A percentile compares a stretch with the other conserved stretches of the same genome.
Evolutionary conservation across 1,140 invertebrate genomes (phyloP).

Genomic region (Acromyrmex echinatior): DNA sequence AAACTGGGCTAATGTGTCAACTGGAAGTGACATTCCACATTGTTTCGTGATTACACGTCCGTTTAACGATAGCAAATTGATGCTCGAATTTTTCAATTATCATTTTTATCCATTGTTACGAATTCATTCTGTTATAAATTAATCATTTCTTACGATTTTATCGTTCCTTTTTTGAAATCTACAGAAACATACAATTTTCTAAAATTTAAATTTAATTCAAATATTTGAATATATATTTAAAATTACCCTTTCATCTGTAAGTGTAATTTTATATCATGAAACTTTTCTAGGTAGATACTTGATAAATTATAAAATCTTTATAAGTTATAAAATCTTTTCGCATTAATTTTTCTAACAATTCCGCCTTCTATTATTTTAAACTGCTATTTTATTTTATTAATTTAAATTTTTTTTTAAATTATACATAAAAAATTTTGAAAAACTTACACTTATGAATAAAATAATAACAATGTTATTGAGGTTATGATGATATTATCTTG

Average conservation of each 20-base stretch:
- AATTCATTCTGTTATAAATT: neutral
- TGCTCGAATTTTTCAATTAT: neutral
- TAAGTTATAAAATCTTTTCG: neutral
- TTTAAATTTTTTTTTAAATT: neutral
- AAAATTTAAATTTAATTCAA: constrained; percentile 3
- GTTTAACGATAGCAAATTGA: constrained; percentile 34
- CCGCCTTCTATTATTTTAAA: neutral
- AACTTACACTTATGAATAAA: neutral
- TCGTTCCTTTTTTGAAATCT: neutral
- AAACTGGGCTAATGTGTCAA: constrained; percentile 64
- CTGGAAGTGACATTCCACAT: constrained; percentile 40
- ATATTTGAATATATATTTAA: neutral
- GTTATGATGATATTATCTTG: neutral
- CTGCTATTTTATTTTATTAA: neutral
- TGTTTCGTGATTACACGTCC: constrained; percentile 49
- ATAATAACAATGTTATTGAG: neutral
- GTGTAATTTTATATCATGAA: neutral
- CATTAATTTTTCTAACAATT: neutral
- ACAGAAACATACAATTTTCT: neutral
- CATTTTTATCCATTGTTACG: neutral
- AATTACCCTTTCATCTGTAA: neutral
- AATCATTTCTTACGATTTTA: neutral
- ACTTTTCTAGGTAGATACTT: neutral
- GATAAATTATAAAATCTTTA: neutral
- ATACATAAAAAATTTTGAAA: neutral